These are phyloP conservation scores for Scaptomyza parva DNA, from an alignment of 2,888 invertebrate genomes.

Conservation along the genomic window DNA sequence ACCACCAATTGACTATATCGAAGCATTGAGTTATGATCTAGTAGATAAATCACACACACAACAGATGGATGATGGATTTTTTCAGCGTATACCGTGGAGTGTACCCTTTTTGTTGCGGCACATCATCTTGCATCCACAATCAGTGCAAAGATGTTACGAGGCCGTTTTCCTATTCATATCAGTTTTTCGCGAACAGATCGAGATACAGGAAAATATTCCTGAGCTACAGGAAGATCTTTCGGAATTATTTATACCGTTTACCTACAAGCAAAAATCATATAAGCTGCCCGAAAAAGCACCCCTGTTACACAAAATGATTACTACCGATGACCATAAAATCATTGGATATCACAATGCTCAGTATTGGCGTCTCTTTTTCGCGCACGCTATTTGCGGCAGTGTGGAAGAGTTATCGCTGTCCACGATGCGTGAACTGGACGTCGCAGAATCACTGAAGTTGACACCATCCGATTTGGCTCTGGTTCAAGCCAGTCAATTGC, in stretches of 20 bases:
- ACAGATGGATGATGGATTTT: too few relatives aligned
- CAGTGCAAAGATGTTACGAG: conserved; percentile 16
- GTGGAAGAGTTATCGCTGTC: conserved; percentile 24
- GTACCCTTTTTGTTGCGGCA: background rate
- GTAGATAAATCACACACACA: conserved; percentile 9
- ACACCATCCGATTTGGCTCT: conserved; percentile 69
- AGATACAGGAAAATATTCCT: conserved; percentile 45
- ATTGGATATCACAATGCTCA: conserved; percentile 31
- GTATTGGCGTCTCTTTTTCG: conserved; percentile 67
- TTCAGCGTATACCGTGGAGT: too few relatives aligned
- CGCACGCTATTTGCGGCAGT: conserved; percentile 29
- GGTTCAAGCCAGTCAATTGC: conserved; percentile 66
- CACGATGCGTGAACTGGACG: conserved; percentile 54
- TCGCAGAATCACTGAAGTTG: conserved; percentile 63
- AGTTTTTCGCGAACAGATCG: conserved; percentile 65
- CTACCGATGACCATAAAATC: conserved; percentile 26
- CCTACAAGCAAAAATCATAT: conserved; percentile 45
- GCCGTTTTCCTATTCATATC: conserved; percentile 76
- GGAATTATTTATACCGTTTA: conserved; percentile 68
- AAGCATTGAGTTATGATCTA: conserved; percentile 62
- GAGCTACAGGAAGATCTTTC: conserved; percentile 66
- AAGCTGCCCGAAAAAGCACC: conserved; percentile 18
- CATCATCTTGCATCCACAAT: background rate
- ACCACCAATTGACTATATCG: conserved; percentile 61
- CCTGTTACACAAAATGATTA: conserved; percentile 13